Base-by-base conservation (phyloP, 2,888 invertebrate genomes). In the Mamestra brassicae region DNA sequence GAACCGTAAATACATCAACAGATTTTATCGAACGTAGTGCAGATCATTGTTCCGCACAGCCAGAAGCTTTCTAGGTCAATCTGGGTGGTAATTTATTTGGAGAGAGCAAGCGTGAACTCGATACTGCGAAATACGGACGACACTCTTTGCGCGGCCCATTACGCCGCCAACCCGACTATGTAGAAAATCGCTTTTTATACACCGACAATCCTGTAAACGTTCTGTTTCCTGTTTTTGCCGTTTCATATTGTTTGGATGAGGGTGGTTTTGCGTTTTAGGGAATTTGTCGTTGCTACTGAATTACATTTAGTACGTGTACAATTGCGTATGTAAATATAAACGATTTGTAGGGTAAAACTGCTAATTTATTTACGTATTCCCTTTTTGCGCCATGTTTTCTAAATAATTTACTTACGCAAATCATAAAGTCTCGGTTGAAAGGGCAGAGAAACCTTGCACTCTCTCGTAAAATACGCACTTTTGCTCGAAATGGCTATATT, bases 1-100 rank as follows among this genome's bases (percentile, higher is more conserved):
- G 54, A 64, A 68, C 76, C 68, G 65, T 79, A 81, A 84, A 84
- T 81, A 84, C 81, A 87, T 85, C 79, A 84, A 83, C 69, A 76
- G 85, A 86, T 85, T 81, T 82, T 85, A 82, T 85, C 84, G 70
- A 78, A 81, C 77, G 73, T 74, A 77, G 75, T 80, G 76, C 78
- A 87, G 90, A 90, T 90, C 90, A 92, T 92, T 92, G 92, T 92
- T 90, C 87, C 89, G 88, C 84, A 82, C 88, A 86, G 87, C 87
- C 80, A 86, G 84, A 82, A 89, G 90, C 90, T 94, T 94, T 94
- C 92, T 94, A 88, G 95, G 94, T 94, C 95, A 95, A 94, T 94
- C 92, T 92, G 89, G 86, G 87, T 89, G 85, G 93, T 93, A 93
- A 93, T 95, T 94, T 94, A 93, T 94, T 94, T 93, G 92, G 91